A percentile compares a stretch with the other conserved stretches of the same genome.
phyloP scores from a whole-genome alignment of 2,113 vertebrate genomes.

The Casuarius casuarius region DNA sequence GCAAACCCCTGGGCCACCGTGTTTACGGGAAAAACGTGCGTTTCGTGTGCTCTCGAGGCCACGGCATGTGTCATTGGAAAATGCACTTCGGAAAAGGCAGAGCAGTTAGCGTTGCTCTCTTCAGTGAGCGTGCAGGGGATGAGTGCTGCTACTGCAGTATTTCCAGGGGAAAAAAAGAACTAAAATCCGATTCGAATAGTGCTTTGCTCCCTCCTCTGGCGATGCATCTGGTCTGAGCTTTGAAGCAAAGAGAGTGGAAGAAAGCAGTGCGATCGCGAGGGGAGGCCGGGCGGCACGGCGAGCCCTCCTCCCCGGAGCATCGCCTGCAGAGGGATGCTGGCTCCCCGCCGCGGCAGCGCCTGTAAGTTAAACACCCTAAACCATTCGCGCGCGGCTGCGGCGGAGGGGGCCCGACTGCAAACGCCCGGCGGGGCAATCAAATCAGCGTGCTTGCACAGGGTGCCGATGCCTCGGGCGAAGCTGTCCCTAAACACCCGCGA shows the following conservation, averaged over 20 bases:
- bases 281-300: too few species aligned
- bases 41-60: neutral
- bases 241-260: neutral
- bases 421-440: too few species aligned
- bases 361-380: neutral
- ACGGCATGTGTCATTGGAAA: neutral
- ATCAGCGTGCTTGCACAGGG: too few species aligned
- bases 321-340: conserved; percentile 20
- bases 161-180: neutral
- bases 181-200: neutral
- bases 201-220: neutral
- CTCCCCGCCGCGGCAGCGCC: conserved; percentile 48
- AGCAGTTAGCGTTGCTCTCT: neutral
- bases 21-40: conserved; percentile 32
- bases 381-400: too few species aligned
- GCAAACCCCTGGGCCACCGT: neutral
- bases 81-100: neutral
- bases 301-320: too few species aligned
- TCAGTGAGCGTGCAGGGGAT: neutral
- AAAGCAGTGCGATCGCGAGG: too few species aligned
- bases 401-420: too few species aligned
- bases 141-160: too few species aligned
- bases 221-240: conserved; percentile 8
- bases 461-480: too few species aligned
- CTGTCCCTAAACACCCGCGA: too few species aligned